Conservation (phyloP, 2,113 vertebrate species). For the Todiramphus saurophagus region DNA sequence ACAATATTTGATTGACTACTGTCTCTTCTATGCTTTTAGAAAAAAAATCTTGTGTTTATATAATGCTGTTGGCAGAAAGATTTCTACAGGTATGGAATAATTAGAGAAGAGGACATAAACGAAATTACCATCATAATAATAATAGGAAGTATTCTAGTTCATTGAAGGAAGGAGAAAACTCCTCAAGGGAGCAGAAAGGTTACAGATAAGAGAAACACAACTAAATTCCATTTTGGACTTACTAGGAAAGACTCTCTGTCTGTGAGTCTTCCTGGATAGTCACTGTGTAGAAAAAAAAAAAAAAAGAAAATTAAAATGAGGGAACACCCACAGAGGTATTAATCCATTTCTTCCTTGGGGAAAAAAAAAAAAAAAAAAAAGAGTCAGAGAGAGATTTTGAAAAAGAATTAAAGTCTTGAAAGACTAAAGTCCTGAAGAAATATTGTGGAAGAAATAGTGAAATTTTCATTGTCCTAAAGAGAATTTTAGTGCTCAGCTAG, state of each 20-base stretch:
- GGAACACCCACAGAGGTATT: background rate
- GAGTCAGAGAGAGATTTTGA: background rate
- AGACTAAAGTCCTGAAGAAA: background rate
- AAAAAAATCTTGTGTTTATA: slow-evolving; percentile 21
- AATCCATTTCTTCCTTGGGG: fast-evolving
- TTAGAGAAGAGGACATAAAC: slow-evolving; percentile 31
- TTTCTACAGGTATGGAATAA: slow-evolving; percentile 52
- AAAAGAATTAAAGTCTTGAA: background rate
- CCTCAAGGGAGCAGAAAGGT: slow-evolving; percentile 32
- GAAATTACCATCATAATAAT: slow-evolving; percentile 5
- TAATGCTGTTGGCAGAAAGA: slow-evolving; percentile 18
- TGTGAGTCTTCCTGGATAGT: background rate
- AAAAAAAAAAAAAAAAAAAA: background rate
- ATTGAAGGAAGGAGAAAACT: background rate
- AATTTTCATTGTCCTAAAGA: background rate
- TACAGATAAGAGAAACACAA: slow-evolving; percentile 54
- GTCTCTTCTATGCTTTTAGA: slow-evolving; percentile 35
- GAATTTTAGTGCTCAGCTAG: background rate
- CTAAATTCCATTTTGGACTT: slow-evolving; percentile 60
- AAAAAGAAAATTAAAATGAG: background rate
- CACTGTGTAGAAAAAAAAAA: background rate
- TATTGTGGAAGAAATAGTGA: background rate
- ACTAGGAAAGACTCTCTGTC: background rate
- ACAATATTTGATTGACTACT: slow-evolving; percentile 38
- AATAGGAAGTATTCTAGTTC: slow-evolving; percentile 29